Evolutionary conservation across 2,113 vertebrate species (phyloP), one percentile per base, ranked within the genome.

Genomic region (Lepisosteus osseus): DNA sequence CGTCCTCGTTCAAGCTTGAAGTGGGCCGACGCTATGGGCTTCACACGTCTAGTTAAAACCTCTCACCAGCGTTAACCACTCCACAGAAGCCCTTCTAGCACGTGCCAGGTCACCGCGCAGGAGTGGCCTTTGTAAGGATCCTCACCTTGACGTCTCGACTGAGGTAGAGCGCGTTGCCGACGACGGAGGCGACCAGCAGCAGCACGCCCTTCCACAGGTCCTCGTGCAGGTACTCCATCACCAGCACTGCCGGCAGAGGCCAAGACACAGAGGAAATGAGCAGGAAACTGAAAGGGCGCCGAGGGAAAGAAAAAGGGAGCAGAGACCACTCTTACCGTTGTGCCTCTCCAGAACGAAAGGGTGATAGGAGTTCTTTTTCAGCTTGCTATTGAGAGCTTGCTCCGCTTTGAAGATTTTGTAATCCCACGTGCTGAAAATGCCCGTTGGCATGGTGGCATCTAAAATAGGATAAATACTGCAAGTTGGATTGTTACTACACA

Each of bases 391-490:
- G 54, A 69, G 68, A 14, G 55, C 54, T 42, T 57, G 54, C 41
- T 69, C 68, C 6, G 68, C 13, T 8, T 40, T 29, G 3, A 44
- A 51, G 13, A 69, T 12, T 11, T 56, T 56, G 15, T 40, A 8
- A 29, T 62, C 69, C 59, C 69, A 71, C 3, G 69, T 63, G 9
- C 59, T 40, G 41, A 62, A 71, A 54, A 71, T 71, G 12, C 69
- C 69, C 2, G 51, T 63, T 47, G 59, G 15, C 69, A 71, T 71
- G 15, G 43, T 51, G 69, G 44, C 47, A 40, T 44, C 47, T 51
- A 15, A 15, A 40, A 29, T 51, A 68, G 29, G 29, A 29, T 29
- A 29, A 29, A 29, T 29, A 29, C 29, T 29, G 29, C 1, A 29
- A 29, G 29, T 29, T 29, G 29, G 29, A 29, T 29, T 1, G 0